Conservation (phyloP, 2,113 vertebrate genomes). For the Perca fluviatilis region DNA sequence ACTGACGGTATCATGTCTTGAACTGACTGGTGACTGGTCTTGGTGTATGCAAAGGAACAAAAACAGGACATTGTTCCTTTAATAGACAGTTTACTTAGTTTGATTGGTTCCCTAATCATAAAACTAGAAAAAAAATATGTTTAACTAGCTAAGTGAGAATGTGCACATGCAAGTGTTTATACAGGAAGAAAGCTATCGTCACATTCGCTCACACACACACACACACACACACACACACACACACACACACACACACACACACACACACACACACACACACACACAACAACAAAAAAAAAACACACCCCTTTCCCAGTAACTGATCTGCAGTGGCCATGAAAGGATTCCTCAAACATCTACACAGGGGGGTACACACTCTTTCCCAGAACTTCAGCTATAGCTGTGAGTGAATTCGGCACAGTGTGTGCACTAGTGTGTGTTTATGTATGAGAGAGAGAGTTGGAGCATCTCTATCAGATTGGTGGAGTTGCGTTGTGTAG, state of each 20-base stretch:
- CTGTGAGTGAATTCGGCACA: background rate
- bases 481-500: conserved; percentile 60
- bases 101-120: no score
- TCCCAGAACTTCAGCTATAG: background rate
- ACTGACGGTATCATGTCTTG: background rate
- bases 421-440: background rate
- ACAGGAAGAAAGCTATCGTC: conserved; percentile 4
- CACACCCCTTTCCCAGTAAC: background rate
- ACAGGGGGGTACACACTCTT: background rate
- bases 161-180: background rate
- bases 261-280: background rate
- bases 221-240: background rate
- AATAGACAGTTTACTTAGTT: background rate
- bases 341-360: background rate
- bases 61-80: background rate
- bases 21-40: background rate
- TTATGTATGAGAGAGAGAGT: background rate
- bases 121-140: no score
- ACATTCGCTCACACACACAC: background rate
- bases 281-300: no score
- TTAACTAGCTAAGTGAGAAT: background rate
- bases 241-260: background rate
- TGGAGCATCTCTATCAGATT: conserved; percentile 61
- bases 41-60: background rate
- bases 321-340: background rate